Evolutionary conservation across 2,113 vertebrate genomes (phyloP).

Genomic region (Platycercus adscitus): DNA sequence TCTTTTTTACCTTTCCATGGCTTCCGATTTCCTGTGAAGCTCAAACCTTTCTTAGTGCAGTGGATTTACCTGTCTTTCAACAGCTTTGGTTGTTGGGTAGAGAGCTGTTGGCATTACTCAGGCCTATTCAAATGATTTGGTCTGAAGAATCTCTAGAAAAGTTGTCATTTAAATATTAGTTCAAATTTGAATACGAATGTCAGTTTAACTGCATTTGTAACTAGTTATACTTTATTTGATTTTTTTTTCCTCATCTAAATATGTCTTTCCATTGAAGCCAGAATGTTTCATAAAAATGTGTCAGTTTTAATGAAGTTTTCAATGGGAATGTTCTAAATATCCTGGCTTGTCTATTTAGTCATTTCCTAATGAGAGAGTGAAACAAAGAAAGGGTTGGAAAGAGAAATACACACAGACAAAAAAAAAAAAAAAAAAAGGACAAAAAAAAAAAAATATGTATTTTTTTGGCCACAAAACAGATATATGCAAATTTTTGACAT

Average conservation of each 20-base stretch:
- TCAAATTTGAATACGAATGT: neutral
- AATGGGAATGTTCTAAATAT: constrained; percentile 40
- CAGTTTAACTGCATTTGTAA: constrained; percentile 4
- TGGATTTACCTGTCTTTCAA: neutral
- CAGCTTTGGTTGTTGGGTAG: neutral
- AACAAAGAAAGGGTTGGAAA: constrained; percentile 30
- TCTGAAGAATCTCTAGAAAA: constrained; percentile 9
- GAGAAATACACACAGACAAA: neutral
- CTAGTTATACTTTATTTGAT: neutral
- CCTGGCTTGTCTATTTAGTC: constrained; percentile 34
- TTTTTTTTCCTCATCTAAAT: constrained; percentile 45
- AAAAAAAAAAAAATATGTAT: neutral
- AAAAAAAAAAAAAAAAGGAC: neutral
- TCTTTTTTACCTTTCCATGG: neutral
- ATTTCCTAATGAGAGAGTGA: constrained; percentile 38
- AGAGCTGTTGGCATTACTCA: neutral
- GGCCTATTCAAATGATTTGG: neutral
- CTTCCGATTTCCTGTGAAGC: neutral
- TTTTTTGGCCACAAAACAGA: neutral
- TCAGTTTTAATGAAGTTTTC: constrained; percentile 54
- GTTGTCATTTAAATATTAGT: neutral
- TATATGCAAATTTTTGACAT: neutral
- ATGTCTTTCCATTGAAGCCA: constrained; percentile 39
- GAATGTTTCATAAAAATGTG: constrained; percentile 42
- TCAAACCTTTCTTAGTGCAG: neutral